Evolutionary conservation across 2,888 invertebrate species (phyloP).

Genomic region (Lasioglossum zephyrum): DNA sequence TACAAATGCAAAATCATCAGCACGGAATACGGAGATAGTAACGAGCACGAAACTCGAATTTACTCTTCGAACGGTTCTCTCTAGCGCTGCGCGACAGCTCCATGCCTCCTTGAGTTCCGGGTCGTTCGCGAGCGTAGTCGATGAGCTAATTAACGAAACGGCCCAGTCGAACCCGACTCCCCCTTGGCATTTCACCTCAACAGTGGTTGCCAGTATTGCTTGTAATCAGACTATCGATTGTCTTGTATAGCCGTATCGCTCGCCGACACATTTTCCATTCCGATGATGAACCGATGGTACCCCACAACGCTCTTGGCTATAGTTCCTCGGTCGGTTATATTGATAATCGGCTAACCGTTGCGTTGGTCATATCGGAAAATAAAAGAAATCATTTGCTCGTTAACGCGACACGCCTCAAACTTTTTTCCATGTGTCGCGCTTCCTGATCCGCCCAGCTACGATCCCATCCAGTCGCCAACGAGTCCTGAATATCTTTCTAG

Average conservation of each 20-base stretch:
- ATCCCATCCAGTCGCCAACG: background rate
- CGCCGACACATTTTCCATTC: background rate
- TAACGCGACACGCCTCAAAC: conserved; percentile 19
- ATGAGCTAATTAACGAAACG: conserved; percentile 46
- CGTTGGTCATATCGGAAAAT: background rate
- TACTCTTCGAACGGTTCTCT: conserved; percentile 32
- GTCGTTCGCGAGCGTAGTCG: conserved; percentile 29
- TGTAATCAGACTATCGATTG: background rate
- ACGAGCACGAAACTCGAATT: conserved; percentile 49
- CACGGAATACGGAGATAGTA: conserved; percentile 18
- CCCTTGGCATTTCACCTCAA: conserved; percentile 16
- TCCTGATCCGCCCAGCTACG: background rate
- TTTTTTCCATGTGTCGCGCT: background rate
- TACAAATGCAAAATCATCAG: conserved; percentile 38
- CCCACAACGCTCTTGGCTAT: background rate
- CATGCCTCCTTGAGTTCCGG: background rate
- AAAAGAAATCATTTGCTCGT: background rate
- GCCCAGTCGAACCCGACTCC: background rate
- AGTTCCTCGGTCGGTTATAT: background rate
- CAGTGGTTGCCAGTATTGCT: background rate
- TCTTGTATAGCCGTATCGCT: background rate
- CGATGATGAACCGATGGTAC: background rate
- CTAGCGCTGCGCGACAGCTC: conserved; percentile 21
- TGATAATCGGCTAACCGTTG: background rate
- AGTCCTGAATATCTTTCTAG: background rate